A percentile compares a stretch with the other conserved stretches of the same genome.
phyloP scores from a whole-genome alignment of 2,113 vertebrate species.

The Mystacornis crossleyi region DNA sequence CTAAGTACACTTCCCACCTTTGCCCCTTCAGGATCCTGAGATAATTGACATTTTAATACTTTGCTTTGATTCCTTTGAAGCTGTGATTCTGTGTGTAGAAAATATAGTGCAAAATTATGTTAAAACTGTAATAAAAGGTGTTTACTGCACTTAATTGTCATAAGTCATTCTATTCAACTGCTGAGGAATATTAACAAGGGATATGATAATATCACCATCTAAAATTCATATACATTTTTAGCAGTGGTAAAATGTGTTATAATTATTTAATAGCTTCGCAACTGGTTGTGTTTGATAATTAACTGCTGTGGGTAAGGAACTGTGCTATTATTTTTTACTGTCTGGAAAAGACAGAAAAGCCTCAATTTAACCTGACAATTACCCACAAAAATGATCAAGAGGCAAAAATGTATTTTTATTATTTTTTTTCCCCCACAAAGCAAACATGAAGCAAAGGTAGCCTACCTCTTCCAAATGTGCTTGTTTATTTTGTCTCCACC shows the following conservation, averaged over 20 bases:
- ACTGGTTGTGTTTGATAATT: slow-evolving; percentile 43
- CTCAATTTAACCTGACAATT: background rate
- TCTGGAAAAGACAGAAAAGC: background rate
- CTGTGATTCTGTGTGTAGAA: background rate
- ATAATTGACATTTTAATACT: background rate
- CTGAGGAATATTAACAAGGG: slow-evolving; percentile 41
- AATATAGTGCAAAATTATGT: background rate
- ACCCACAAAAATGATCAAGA: background rate
- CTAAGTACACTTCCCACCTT: background rate
- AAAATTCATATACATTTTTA: slow-evolving; percentile 45
- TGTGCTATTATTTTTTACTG: background rate
- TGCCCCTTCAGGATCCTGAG: background rate
- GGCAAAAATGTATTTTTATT: background rate
- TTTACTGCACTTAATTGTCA: slow-evolving; percentile 53
- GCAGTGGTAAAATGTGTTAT: slow-evolving; percentile 28
- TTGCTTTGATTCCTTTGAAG: background rate
- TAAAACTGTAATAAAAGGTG: slow-evolving; percentile 29
- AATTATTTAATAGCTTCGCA: slow-evolving; percentile 55
- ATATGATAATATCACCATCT: slow-evolving; percentile 21
- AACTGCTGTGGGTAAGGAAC: background rate
- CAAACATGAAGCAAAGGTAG: background rate
- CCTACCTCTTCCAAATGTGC: background rate
- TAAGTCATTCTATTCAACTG: slow-evolving; percentile 39
- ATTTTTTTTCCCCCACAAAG: background rate
- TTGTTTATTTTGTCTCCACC: background rate